Base-by-base conservation (phyloP, 1,140 invertebrate genomes). In the Oryctes rhinoceros region DNA sequence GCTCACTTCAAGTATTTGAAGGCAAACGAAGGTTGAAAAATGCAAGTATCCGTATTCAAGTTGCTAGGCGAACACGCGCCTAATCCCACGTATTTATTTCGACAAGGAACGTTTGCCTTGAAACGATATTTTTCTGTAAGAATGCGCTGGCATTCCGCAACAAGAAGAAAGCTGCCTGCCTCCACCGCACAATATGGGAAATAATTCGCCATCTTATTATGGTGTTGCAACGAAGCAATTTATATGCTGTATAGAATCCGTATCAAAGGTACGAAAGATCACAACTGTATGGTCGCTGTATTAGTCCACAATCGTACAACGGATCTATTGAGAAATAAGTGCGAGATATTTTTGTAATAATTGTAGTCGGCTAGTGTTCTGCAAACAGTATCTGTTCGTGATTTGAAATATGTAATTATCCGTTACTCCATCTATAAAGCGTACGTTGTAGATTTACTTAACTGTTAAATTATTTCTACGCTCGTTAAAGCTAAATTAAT, bases 21-120 rank as follows among this genome's bases (percentile, higher is more conserved):
- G 11, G 10, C 3, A 71, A 24, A 37, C 24, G 65, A 71, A 71
- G 65, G 65, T 71, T 37, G 24, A 71, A 71, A 71, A 71, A 13
- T 71, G 35, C n/a, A 71, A 71, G 9, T 71, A 35, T 15, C 65
- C 24, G 65, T 71, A 71, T 20, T 30, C 18, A 24, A 35, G 65
- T 71, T 71, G 65, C 65, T 37, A 71, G 24, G 65, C 65, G 13
- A 71, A 30, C 65, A 71, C 65, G 65, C 65, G 65, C 20, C 65
- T 71, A 71, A 71, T 71, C 65, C 65, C 35, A 71, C 65, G 65
- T 37, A 37, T 71, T 71, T 71, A 71, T 35, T 71, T 71, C 65
- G 65, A 71, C 20, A 30, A 71, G 35, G 65, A 71, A 71, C 24
- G 65, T 37, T 71, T 37, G 65, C 65, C 65, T 71, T 71, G 65